Evolutionary conservation across 2,113 vertebrate genomes (phyloP).

Genomic region (Canis aureus): DNA sequence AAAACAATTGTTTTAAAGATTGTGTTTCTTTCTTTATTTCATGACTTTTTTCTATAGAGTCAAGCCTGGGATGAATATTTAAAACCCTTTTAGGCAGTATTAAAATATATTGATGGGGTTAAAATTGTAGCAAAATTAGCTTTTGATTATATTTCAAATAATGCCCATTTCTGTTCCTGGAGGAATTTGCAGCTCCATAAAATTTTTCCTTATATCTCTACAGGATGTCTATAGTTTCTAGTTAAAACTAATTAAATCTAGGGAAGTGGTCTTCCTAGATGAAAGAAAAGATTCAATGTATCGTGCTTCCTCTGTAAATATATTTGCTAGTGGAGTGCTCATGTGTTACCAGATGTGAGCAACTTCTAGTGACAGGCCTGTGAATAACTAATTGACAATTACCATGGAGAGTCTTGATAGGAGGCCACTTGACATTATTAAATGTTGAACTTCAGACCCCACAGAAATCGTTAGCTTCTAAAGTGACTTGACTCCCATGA

Average conservation of each 20-base stretch:
- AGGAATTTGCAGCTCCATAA: neutral
- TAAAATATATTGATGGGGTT: slow-evolving; percentile 62
- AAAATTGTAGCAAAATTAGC: slow-evolving; percentile 48
- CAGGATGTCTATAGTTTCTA: neutral
- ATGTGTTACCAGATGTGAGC: neutral
- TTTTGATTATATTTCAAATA: slow-evolving; percentile 66
- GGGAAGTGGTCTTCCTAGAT: neutral
- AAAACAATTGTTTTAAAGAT: neutral
- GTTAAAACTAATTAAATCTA: slow-evolving; percentile 7
- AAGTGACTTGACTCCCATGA: neutral
- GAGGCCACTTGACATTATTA: neutral
- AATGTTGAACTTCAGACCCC: slow-evolving; percentile 24
- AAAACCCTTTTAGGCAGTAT: slow-evolving; percentile 53
- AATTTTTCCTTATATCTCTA: neutral
- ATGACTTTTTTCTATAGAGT: slow-evolving; percentile 68
- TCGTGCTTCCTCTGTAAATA: neutral
- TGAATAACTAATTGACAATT: neutral
- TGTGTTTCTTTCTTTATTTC: neutral
- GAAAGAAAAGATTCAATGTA: neutral
- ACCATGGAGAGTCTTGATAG: neutral
- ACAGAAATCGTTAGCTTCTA: neutral
- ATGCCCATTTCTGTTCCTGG: slow-evolving; percentile 37
- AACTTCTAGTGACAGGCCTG: neutral
- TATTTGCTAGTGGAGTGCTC: neutral
- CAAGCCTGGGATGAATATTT: slow-evolving; percentile 71